These are phyloP conservation scores for Drosophila pseudoananassae DNA, from an alignment of 1,140 invertebrate genomes.

Conservation along the genomic window DNA sequence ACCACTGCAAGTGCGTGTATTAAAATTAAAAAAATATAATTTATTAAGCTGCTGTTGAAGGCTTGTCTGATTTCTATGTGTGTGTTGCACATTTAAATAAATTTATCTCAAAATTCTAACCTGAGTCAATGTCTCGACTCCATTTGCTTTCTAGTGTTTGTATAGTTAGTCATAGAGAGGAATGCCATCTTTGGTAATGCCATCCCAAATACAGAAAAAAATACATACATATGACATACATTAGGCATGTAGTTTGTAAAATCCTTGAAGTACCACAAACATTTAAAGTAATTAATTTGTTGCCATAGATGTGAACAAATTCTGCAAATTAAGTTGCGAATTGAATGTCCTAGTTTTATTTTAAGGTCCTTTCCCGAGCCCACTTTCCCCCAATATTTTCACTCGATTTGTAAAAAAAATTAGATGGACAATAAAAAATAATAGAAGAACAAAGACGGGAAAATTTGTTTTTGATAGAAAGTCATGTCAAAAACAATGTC, in stretches of 20 bases:
- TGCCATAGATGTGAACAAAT: constrained; percentile 25
- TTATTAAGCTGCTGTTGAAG: background rate
- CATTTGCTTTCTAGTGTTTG: no score
- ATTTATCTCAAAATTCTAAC: no score
- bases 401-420: constrained; percentile 41
- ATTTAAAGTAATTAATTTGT: constrained; percentile 9
- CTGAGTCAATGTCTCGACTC: no score
- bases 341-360: constrained; percentile 21
- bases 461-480: constrained; percentile 83
- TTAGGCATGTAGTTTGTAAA: background rate
- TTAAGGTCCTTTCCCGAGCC: background rate
- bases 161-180: no score
- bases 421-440: constrained; percentile 53
- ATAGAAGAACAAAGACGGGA: constrained; percentile 70
- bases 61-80: background rate
- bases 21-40: constrained; percentile 20
- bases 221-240: background rate
- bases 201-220: no score
- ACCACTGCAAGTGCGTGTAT: constrained; percentile 18
- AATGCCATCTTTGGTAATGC: no score
- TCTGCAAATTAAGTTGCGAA: constrained; percentile 45
- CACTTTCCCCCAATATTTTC: constrained; percentile 38
- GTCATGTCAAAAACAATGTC: constrained; percentile 81
- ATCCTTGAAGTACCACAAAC: background rate
- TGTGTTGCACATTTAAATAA: background rate